Conservation (phyloP, 2,888 invertebrate species). For the Tachina lurida region DNA sequence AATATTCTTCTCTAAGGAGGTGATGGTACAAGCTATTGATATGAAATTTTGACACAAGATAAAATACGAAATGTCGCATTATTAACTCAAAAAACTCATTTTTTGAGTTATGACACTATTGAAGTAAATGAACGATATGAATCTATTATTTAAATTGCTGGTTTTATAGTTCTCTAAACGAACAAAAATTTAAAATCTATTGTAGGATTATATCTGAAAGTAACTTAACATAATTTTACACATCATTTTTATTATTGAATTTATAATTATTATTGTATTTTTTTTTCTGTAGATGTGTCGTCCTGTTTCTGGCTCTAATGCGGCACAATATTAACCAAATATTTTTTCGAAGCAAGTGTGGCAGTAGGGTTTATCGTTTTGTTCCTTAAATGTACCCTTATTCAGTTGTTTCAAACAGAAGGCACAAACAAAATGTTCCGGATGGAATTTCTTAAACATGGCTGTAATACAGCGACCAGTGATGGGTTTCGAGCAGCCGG, state of each 20-base stretch:
- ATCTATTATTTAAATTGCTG: background rate
- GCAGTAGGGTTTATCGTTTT: slow-evolving; percentile 99
- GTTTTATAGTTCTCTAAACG: background rate
- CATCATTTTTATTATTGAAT: background rate
- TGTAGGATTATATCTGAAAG: background rate
- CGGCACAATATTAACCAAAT: slow-evolving; percentile 87
- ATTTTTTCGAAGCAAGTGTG: slow-evolving; percentile 98
- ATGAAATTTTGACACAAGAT: too few relatives aligned
- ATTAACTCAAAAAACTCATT: too few relatives aligned
- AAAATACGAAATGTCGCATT: too few relatives aligned
- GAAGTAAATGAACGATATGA: too few relatives aligned
- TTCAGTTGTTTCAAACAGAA: slow-evolving; percentile 99
- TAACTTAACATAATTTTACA: background rate
- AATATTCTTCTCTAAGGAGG: too few relatives aligned
- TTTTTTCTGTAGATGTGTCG: slow-evolving; percentile 4
- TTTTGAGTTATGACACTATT: too few relatives aligned
- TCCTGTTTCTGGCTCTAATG: background rate
- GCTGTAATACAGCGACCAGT: slow-evolving; percentile 99
- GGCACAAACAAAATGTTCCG: slow-evolving; percentile 99
- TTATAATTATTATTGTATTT: background rate
- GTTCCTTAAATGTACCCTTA: slow-evolving; percentile 99
- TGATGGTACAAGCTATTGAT: too few relatives aligned
- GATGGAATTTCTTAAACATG: slow-evolving; percentile 99
- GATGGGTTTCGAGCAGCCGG: slow-evolving; percentile 98
- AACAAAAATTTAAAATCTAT: background rate